phyloP scores from a whole-genome alignment of 2,113 vertebrate genomes.

The Psilopogon haemacephalus region DNA sequence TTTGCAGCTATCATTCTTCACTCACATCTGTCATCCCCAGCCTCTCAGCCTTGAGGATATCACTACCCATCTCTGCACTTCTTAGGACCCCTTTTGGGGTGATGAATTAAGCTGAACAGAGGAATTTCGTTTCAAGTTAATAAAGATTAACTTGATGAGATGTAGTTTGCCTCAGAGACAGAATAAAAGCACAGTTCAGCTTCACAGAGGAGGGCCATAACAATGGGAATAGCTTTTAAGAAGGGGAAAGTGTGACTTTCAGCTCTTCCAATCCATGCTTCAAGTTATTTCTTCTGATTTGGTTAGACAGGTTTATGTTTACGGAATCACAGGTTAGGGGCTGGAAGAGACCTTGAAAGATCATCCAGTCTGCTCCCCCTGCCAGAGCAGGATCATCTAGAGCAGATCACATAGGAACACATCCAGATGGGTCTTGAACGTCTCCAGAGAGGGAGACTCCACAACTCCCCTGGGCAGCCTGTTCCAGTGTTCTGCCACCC shows the following conservation, averaged over 20 bases:
- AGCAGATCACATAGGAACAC: no score
- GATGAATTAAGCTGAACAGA: conserved; percentile 13
- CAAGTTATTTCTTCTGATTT: neutral
- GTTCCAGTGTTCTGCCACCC: no score
- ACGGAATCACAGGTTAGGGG: no score
- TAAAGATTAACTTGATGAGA: neutral
- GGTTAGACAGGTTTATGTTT: neutral
- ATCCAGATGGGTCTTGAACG: no score
- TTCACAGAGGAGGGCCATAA: neutral
- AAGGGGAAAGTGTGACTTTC: neutral
- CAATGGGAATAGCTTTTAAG: neutral
- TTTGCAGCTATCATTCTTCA: neutral
- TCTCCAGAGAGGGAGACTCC: no score
- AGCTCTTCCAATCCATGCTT: neutral
- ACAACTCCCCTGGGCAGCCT: no score
- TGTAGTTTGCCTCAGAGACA: neutral
- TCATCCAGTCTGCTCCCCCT: no score
- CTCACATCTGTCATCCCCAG: neutral
- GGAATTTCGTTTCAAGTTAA: neutral
- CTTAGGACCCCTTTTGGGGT: neutral
- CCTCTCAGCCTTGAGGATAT: neutral
- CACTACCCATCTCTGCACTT: neutral
- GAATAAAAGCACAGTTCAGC: neutral
- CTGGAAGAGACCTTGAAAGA: no score
- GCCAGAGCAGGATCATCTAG: no score